Percentiles rank a stretch among this genome's conserved stretches.
Evolutionary conservation across 2,797 vertebrate species (phyloP).

Genomic region (Helostoma temminkii): DNA sequence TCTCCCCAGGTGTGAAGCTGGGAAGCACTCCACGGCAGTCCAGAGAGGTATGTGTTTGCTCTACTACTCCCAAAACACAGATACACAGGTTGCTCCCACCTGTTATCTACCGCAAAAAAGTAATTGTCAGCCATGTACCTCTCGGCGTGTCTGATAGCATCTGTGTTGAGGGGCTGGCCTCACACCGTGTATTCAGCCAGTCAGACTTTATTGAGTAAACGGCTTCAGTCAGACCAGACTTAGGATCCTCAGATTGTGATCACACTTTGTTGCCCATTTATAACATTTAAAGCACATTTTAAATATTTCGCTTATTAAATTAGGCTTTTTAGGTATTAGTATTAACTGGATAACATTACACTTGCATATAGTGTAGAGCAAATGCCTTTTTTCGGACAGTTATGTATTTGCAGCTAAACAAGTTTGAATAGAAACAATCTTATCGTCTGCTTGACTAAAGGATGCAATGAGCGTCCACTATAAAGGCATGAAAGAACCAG

Average conservation of each 20-base stretch:
- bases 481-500: no score
- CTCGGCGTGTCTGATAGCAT: slow-evolving; percentile 74
- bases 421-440: no score
- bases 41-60: slow-evolving; percentile 77
- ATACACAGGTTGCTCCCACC: slow-evolving; percentile 52
- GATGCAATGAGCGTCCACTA: no score
- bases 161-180: slow-evolving; percentile 69
- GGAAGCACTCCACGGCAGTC: slow-evolving; percentile 69
- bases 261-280: slow-evolving; percentile 1
- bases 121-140: slow-evolving; percentile 72
- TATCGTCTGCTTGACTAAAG: no score
- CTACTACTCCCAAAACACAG: slow-evolving; percentile 71
- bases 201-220: slow-evolving; percentile 56
- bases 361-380: no score
- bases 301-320: neutral
- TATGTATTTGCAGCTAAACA: no score
- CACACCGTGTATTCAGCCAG: slow-evolving; percentile 55
- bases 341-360: neutral
- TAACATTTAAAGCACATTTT: no score
- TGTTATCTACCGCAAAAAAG: slow-evolving; percentile 65
- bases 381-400: no score
- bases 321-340: neutral
- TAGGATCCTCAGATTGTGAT: slow-evolving; percentile 13
- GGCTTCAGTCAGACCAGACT: slow-evolving; percentile 27
- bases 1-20: slow-evolving; percentile 72